A percentile compares a stretch with the other conserved stretches of the same genome.
These are phyloP conservation scores for Cerastis leucographa DNA, from an alignment of 2,888 invertebrate genomes.

Conservation along the genomic window DNA sequence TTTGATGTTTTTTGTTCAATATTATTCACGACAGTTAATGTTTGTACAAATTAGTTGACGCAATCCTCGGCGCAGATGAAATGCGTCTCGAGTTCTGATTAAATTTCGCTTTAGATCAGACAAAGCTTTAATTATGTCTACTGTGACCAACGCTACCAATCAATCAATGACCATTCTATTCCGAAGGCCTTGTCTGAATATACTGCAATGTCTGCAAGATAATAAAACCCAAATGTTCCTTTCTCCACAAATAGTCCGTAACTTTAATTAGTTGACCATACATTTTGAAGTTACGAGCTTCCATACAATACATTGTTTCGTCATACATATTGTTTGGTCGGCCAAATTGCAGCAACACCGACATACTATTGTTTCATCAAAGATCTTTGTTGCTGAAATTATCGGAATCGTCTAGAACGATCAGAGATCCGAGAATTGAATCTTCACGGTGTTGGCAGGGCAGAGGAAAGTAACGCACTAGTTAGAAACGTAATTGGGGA, in stretches of 20 bases:
- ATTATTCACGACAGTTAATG: not conserved
- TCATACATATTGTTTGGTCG: slow-evolving; percentile 47
- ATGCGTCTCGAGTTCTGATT: not conserved
- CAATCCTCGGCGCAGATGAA: too few relatives aligned
- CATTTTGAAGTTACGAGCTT: slow-evolving; percentile 37
- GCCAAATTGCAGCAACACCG: slow-evolving; percentile 42
- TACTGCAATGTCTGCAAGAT: not conserved
- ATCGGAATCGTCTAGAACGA: slow-evolving; percentile 37
- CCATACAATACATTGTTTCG: slow-evolving; percentile 43
- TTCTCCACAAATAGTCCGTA: slow-evolving; percentile 20
- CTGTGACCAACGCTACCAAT: not conserved
- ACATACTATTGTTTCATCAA: slow-evolving; percentile 63
- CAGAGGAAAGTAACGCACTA: slow-evolving; percentile 32
- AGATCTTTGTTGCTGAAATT: slow-evolving; percentile 54
- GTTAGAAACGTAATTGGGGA: slow-evolving; percentile 34
- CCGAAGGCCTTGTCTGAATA: not conserved
- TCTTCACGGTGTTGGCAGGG: slow-evolving; percentile 50
- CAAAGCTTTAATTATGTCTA: not conserved
- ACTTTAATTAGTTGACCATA: slow-evolving; percentile 25
- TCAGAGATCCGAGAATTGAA: slow-evolving; percentile 30
- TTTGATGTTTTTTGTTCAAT: too few relatives aligned
- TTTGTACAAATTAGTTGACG: not conserved
- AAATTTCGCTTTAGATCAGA: not conserved
- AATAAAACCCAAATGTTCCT: slow-evolving; percentile 22
- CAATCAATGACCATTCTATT: not conserved